Evolutionary conservation across 2,888 invertebrate species (phyloP), one percentile per base, ranked within the genome.

Genomic region (Schizotus pectinicornis): DNA sequence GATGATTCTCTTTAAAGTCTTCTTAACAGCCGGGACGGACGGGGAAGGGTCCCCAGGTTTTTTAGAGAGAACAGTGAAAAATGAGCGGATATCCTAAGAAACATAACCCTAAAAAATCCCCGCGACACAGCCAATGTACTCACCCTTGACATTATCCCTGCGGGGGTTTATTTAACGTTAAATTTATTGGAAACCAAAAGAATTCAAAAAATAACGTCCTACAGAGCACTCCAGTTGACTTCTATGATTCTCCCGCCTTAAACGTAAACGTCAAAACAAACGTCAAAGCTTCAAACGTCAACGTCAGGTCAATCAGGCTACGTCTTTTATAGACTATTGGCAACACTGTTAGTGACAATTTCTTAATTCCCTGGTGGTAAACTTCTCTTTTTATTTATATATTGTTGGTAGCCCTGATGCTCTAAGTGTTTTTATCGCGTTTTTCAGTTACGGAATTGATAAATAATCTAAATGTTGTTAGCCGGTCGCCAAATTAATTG

Each of bases 71-170:
- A 68, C 76, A 31, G 75, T 69, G 66, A 88, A 87, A 74, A 80
- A 88, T 41, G 84, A 84, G 71, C 88, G 80, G 57, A 89, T 88
- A 77, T 88, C 88, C 87, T 88, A 67, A 36, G 79, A 80, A 11
- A 14, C 22, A 6, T 30, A 34, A 33, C 30, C 13, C 2, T 11
- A 42, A 22, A 34, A 35, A 50, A 22, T 7, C 11, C 6, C 5
- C 5, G 2, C 3, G 22, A 22, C 22, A 2, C 22, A 3, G 5
- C 22, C 22, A 22, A 22, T 3, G 22, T 22, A 42, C 48, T 56
- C 50, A 59, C 55, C 35, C 45, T 12, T 14, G 53, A 46, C 53
- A 53, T 53, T 9, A 35, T 35, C 2, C 6, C n/a, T 3, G n/a
- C 6, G 6, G 46, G 6, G 60, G 57, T 59, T 59, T 62, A 38